Conservation (phyloP, 2,113 vertebrate species). For the Podilymbus podiceps region DNA sequence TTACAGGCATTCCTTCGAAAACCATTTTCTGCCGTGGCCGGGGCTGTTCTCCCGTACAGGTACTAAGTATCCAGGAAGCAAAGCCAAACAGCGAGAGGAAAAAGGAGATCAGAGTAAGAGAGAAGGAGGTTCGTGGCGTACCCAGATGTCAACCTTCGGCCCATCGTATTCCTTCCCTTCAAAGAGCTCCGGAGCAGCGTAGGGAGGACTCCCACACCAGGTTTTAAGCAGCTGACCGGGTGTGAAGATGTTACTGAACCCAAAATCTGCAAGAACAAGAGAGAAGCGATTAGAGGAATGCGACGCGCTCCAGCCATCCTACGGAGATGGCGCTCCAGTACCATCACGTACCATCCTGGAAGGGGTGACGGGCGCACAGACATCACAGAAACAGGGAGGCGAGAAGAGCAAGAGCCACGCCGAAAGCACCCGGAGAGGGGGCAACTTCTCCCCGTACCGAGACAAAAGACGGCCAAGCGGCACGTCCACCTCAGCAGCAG, state of each 20-base stretch:
- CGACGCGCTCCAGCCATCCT: background rate
- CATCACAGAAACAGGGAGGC: background rate
- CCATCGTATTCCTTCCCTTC: conserved; percentile 98
- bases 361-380: background rate
- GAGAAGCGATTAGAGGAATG: background rate
- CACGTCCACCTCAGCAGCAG: background rate
- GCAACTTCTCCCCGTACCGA: accelerated
- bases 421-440: background rate
- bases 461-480: too few species aligned
- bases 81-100: background rate
- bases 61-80: background rate
- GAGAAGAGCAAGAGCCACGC: background rate
- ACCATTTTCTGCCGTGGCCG: accelerated
- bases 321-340: background rate
- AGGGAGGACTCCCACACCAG: conserved; percentile 97
- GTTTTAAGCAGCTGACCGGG: conserved; percentile 96
- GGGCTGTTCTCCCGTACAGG: accelerated
- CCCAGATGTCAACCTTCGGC: conserved; percentile 99
- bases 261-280: conserved; percentile 82
- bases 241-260: conserved; percentile 97
- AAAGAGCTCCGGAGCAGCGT: conserved; percentile 95
- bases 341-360: too few species aligned
- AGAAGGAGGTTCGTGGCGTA: conserved; percentile 40
- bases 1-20: accelerated
- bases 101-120: background rate